Evolutionary conservation across 2,888 invertebrate genomes (phyloP), one percentile per base, ranked within the genome.

Genomic region (Peribatodes rhomboidaria): DNA sequence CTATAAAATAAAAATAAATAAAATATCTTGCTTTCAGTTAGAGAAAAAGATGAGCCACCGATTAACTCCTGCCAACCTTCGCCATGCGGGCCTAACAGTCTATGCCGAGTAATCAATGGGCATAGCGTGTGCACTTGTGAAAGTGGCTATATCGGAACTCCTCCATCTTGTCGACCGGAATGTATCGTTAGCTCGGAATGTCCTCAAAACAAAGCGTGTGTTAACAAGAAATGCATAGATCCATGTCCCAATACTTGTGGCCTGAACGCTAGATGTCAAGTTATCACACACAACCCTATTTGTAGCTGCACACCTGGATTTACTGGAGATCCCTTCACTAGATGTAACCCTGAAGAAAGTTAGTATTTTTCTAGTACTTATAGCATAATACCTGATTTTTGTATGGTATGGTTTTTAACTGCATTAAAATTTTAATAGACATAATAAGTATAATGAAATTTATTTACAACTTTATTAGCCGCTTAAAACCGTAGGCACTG

Each of bases 181-280:
- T 97, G 98, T 83, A 95, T 97, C 74, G 95, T 97, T 66, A 97
- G 97, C 82, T 95, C 97, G 0, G 97, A 98, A 84, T 98, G 98
- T 80, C 93, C 96, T 2, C 96, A 97, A 88, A 94, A 97, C 81
- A 95, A 95, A 82, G 97, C 97, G 13, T 98, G 98, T 82, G 95
- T 97, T 56, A 96, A 95, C 74, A 96, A 96, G 78, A 96, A 96
- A 87, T 98, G 97, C 79, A 88, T 95, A 66, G 96, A 97, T 84
- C 97, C 97, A 10, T 97, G 97, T 80, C 96, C 96, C 18, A 96
- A 96, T 70, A 96, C 96, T 13, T 98, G 97, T 80, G 97, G 97
- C 46, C 87, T 95, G 52, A 97, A 97, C 79, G 97, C 97, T 35
- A 95, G 96, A 69, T 98, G 98, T 80, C 96, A 96, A 88, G 97